phyloP scores from a whole-genome alignment of 2,797 vertebrate species.

The Setipinna tenuifilis region DNA sequence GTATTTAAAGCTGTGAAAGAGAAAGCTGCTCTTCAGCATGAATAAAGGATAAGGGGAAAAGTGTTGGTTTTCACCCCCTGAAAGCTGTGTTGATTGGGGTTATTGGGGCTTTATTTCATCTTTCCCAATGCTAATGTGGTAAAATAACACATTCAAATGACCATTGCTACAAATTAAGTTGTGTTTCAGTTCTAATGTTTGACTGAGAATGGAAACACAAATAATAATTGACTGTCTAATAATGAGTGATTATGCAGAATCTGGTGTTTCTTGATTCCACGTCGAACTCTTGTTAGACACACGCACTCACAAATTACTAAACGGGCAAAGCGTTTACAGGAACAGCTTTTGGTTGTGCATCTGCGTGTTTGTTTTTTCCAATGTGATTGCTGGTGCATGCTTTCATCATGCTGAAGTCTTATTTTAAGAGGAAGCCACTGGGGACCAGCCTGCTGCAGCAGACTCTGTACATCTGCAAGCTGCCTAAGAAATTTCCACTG shows the following conservation, averaged over 20 bases:
- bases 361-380: not conserved
- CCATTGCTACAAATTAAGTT: not conserved
- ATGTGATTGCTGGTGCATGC: not conserved
- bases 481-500: not conserved
- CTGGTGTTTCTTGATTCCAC: not conserved
- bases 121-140: not conserved
- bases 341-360: not conserved
- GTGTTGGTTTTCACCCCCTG: not conserved
- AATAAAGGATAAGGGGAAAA: not conserved
- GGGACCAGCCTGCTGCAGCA: not conserved
- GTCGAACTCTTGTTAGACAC: not conserved
- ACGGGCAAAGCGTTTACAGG: not conserved
- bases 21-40: not conserved
- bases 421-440: not conserved
- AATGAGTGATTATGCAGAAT: conserved; percentile 1
- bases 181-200: not conserved
- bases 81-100: not conserved
- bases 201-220: not conserved
- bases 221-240: not conserved
- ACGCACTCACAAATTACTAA: not conserved
- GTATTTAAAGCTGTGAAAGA: not conserved
- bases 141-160: not conserved
- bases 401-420: not conserved
- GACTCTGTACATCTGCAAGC: not conserved
- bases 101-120: not conserved